These are phyloP conservation scores for Phataginus tetradactyla DNA, from an alignment of 2,797 vertebrate species.

Conservation along the genomic window DNA sequence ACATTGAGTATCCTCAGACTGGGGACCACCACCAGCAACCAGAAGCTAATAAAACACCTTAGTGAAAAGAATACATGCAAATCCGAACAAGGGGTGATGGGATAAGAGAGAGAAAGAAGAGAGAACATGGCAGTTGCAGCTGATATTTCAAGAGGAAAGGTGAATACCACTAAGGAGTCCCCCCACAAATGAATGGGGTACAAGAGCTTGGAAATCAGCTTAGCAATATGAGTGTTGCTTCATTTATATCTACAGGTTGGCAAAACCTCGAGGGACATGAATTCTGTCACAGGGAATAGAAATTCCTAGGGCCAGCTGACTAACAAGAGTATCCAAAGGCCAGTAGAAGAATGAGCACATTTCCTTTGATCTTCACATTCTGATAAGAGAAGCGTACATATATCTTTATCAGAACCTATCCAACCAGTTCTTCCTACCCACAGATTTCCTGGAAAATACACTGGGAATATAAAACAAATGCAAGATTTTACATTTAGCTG, in stretches of 20 bases:
- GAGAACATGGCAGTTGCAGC: accelerated
- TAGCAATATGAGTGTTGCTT: not conserved
- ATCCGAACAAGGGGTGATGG: not conserved
- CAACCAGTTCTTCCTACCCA: not conserved
- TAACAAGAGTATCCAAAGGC: not conserved
- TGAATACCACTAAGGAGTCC: too few species aligned
- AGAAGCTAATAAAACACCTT: not conserved
- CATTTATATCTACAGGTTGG: not conserved
- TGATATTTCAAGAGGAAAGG: not conserved
- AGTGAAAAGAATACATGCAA: not conserved
- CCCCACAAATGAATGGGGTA: not conserved
- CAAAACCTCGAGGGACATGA: not conserved
- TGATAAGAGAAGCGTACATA: not conserved
- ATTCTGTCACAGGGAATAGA: not conserved
- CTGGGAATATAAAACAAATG: not conserved
- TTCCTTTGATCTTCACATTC: not conserved
- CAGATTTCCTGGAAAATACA: not conserved
- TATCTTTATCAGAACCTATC: not conserved
- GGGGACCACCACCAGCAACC: too few species aligned
- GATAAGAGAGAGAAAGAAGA: not conserved
- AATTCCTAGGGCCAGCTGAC: not conserved
- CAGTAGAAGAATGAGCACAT: not conserved
- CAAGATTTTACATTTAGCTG: not conserved
- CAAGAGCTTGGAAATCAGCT: not conserved
- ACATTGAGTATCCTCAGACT: not conserved